Percentiles rank a stretch among this genome's conserved stretches.
These are phyloP conservation scores for Aleiodes testaceus DNA, from an alignment of 2,888 invertebrate species.

Conservation along the genomic window DNA sequence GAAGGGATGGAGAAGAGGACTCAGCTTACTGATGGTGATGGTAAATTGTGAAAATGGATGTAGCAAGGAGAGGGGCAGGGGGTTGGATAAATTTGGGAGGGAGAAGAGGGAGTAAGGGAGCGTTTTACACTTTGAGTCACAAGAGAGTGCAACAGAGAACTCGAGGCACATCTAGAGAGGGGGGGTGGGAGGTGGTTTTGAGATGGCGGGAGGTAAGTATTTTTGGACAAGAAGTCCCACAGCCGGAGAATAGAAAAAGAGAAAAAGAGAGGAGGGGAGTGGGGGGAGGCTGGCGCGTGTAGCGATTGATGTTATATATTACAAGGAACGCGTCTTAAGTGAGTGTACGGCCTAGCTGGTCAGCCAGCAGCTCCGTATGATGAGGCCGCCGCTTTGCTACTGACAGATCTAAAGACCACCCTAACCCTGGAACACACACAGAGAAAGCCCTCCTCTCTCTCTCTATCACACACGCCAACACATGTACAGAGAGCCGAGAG, in stretches of 20 bases:
- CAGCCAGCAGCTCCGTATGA: conserved; percentile 72
- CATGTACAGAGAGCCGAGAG: conserved; percentile 31
- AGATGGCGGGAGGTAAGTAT: background rate
- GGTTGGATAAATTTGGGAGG: background rate
- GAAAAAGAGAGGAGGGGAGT: conserved; percentile 46
- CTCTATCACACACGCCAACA: conserved; percentile 49
- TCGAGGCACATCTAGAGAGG: background rate
- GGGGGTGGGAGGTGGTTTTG: conserved; percentile 38
- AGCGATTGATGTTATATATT: conserved; percentile 60
- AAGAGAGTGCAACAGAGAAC: background rate
- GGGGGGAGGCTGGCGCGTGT: conserved; percentile 59
- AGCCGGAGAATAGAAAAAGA: conserved; percentile 1
- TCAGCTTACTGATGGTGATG: background rate
- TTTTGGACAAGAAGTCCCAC: conserved; percentile 21
- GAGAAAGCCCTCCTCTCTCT: conserved; percentile 50
- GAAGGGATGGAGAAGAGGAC: background rate
- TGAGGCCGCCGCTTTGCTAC: conserved; percentile 73
- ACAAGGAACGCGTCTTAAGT: conserved; percentile 71
- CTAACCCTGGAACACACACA: conserved; percentile 69
- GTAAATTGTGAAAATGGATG: conserved; percentile 6
- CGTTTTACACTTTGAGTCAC: background rate
- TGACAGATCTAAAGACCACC: conserved; percentile 71
- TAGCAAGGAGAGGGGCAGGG: background rate
- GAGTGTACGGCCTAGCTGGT: conserved; percentile 67
- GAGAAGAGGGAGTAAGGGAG: background rate